Evolutionary conservation across 2,888 invertebrate genomes (phyloP).

Genomic region (Drosophila melanosoma): DNA sequence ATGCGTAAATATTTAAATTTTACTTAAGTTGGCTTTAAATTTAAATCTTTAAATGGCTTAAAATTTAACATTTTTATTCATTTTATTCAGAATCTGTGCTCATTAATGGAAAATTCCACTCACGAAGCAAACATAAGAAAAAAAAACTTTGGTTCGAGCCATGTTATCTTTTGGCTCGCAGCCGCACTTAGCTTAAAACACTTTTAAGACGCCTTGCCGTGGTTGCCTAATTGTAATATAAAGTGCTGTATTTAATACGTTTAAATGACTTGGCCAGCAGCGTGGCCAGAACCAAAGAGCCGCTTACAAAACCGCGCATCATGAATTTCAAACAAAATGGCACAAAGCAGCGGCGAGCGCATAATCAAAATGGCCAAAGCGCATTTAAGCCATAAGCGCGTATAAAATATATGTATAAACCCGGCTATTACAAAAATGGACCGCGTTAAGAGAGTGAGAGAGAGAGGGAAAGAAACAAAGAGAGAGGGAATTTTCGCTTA

Average conservation of each 20-base stretch:
- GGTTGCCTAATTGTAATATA: constrained; percentile 51
- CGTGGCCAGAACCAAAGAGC: constrained; percentile 28
- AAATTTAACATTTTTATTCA: background rate
- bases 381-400: constrained; percentile 73
- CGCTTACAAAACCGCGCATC: constrained; percentile 67
- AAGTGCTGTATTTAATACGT: constrained; percentile 57
- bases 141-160: background rate
- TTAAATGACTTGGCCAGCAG: constrained; percentile 38
- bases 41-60: background rate
- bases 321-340: constrained; percentile 67
- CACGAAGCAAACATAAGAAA: background rate
- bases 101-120: background rate
- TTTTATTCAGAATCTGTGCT: background rate
- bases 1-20: background rate
- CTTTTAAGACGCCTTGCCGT: constrained; percentile 1
- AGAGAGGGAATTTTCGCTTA: constrained; percentile 33
- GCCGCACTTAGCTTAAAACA: background rate
- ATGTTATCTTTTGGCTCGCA: background rate
- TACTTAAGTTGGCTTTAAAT: background rate
- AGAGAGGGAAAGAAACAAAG: background rate
- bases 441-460: background rate
- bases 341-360: constrained; percentile 29
- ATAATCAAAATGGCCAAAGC: constrained; percentile 77
- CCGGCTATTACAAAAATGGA: constrained; percentile 27
- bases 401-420: constrained; percentile 53